These are phyloP conservation scores for Carabus problematicus DNA, from an alignment of 2,888 invertebrate genomes.

Conservation along the genomic window DNA sequence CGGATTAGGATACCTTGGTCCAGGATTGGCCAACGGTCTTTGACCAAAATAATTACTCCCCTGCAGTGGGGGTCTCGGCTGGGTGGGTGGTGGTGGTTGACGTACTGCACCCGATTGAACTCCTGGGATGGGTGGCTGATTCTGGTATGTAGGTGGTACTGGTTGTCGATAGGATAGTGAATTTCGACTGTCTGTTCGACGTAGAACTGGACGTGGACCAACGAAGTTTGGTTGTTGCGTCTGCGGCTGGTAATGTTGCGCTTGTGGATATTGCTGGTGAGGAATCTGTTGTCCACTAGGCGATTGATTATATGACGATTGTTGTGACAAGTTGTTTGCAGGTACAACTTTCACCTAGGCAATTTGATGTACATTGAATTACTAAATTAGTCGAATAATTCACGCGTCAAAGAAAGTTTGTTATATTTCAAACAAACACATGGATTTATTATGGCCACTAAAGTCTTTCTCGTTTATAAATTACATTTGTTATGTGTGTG, in stretches of 20 bases:
- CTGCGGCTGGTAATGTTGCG: conserved; percentile 11
- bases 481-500: conserved; percentile 16
- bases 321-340: conserved; percentile 9
- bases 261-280: conserved; percentile 3
- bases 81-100: conserved; percentile 44
- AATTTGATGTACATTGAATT: conserved; percentile 26
- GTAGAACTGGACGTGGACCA: conserved; percentile 9
- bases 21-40: conserved; percentile 39
- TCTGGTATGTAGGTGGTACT: conserved; percentile 7
- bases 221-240: conserved; percentile 10
- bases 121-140: conserved; percentile 40
- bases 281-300: conserved; percentile 2
- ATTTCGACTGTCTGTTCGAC: conserved; percentile 26
- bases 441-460: conserved; percentile 10
- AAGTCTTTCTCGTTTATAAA: conserved; percentile 2
- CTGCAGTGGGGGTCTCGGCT: conserved; percentile 49
- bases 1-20: conserved; percentile 44
- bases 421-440: background rate
- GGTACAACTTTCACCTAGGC: conserved; percentile 36
- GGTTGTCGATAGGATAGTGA: conserved; percentile 28
- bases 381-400: background rate
- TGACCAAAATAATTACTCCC: conserved; percentile 22
- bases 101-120: conserved; percentile 41
- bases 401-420: background rate
- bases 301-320: background rate